Percentiles rank a stretch among this genome's conserved stretches.
phyloP scores from a whole-genome alignment of 2,113 vertebrate genomes.

The Anoura caudifer region DNA sequence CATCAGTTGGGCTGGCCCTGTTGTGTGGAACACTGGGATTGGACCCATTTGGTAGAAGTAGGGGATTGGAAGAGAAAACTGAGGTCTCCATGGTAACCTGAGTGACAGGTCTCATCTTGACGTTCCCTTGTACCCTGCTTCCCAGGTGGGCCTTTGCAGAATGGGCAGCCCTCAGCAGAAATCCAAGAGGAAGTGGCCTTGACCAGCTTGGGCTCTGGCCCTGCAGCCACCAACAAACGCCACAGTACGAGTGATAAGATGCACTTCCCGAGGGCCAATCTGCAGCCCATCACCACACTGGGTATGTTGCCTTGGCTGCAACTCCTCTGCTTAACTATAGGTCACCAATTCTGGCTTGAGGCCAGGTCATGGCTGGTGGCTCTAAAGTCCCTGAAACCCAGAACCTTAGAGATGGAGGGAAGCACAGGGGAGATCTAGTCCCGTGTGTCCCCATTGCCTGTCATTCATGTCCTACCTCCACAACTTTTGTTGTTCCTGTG shows the following conservation, averaged over 20 bases:
- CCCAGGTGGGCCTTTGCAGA: constrained; percentile 89
- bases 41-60: neutral
- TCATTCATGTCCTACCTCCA: rapidly evolving
- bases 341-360: neutral
- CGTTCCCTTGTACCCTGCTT: neutral
- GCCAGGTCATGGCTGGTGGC: neutral
- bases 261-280: constrained; percentile 88
- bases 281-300: constrained; percentile 95
- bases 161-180: constrained; percentile 92
- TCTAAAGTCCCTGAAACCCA: neutral
- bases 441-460: neutral
- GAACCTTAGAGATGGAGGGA: neutral
- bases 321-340: neutral
- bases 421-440: neutral
- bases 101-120: neutral
- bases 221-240: constrained; percentile 86
- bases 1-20: too few relatives aligned
- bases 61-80: neutral
- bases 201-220: constrained; percentile 87
- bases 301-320: constrained; percentile 79
- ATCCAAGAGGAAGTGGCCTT: constrained; percentile 95
- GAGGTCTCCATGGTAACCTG: neutral
- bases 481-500: neutral
- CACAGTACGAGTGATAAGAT: constrained; percentile 92
- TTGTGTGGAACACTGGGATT: neutral